Percentiles rank a stretch among this genome's conserved stretches.
These are phyloP conservation scores for Zeus faber DNA, from an alignment of 2,113 vertebrate species.

Conservation along the genomic window DNA sequence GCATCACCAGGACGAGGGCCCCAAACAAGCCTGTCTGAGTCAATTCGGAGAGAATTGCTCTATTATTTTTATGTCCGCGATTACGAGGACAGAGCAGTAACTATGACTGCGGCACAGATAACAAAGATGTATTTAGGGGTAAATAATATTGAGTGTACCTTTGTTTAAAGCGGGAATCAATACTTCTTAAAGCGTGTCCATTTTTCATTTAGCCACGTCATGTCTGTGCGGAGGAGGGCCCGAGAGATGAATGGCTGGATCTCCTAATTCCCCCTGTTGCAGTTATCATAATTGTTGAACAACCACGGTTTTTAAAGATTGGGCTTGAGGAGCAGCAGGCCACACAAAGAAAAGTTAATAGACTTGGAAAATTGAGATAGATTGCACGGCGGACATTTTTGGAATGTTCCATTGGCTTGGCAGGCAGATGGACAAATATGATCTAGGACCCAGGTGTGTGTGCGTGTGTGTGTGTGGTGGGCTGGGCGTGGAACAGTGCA, in stretches of 20 bases:
- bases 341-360: slow-evolving; percentile 76
- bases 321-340: slow-evolving; percentile 60
- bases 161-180: slow-evolving; percentile 84
- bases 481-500: slow-evolving; percentile 8
- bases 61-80: slow-evolving; percentile 82
- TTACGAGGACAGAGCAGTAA: slow-evolving; percentile 76
- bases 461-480: not conserved
- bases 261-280: slow-evolving; percentile 75
- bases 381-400: slow-evolving; percentile 65
- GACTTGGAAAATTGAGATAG: slow-evolving; percentile 77
- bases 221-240: slow-evolving; percentile 73
- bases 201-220: slow-evolving; percentile 82
- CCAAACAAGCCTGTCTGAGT: slow-evolving; percentile 65
- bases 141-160: slow-evolving; percentile 86
- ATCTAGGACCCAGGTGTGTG: slow-evolving; percentile 44
- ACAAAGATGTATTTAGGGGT: slow-evolving; percentile 85
- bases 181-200: slow-evolving; percentile 82
- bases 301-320: slow-evolving; percentile 73
- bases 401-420: slow-evolving; percentile 56
- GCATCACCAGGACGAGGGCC: slow-evolving; percentile 65
- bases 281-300: slow-evolving; percentile 80
- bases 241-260: slow-evolving; percentile 77
- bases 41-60: slow-evolving; percentile 75
- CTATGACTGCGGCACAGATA: slow-evolving; percentile 74
- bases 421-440: slow-evolving; percentile 72